These are phyloP conservation scores for Falco rusticolus DNA, from an alignment of 2,797 vertebrate species.

Conservation along the genomic window DNA sequence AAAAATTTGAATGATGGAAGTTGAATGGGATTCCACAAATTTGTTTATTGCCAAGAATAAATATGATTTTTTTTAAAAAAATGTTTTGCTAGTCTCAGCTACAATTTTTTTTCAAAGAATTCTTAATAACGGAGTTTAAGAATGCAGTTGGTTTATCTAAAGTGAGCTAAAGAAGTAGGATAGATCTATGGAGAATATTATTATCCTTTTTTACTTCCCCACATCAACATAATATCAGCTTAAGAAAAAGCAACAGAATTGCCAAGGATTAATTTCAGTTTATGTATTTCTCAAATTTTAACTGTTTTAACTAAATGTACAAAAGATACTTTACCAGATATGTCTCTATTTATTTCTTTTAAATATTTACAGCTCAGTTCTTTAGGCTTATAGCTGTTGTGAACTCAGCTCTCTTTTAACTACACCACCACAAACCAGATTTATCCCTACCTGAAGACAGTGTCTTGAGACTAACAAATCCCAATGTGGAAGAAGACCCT, in stretches of 20 bases:
- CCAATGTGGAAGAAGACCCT: not conserved
- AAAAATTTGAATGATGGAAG: conserved; percentile 31
- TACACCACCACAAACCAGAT: not conserved
- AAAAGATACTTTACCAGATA: not conserved
- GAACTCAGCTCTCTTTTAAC: conserved; percentile 35
- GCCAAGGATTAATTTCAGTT: conserved; percentile 23
- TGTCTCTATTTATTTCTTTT: not conserved
- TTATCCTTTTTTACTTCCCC: not conserved
- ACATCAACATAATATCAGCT: not conserved
- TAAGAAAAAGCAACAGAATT: conserved; percentile 1
- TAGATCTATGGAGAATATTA: not conserved
- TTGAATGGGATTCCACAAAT: conserved; percentile 33
- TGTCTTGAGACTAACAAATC: conserved; percentile 32
- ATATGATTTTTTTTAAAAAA: too few species aligned
- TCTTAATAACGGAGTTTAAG: not conserved
- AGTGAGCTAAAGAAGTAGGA: not conserved
- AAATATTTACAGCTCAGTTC: conserved; percentile 14
- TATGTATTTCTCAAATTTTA: not conserved
- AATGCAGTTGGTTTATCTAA: conserved; percentile 20
- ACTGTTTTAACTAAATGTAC: not conserved
- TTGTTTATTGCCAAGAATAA: conserved; percentile 16
- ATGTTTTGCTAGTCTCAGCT: not conserved
- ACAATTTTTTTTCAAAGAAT: not conserved
- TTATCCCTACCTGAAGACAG: conserved; percentile 14
- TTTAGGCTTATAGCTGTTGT: conserved; percentile 13